phyloP scores from a whole-genome alignment of 2,113 vertebrate species.

The Myrmecobius fasciatus region DNA sequence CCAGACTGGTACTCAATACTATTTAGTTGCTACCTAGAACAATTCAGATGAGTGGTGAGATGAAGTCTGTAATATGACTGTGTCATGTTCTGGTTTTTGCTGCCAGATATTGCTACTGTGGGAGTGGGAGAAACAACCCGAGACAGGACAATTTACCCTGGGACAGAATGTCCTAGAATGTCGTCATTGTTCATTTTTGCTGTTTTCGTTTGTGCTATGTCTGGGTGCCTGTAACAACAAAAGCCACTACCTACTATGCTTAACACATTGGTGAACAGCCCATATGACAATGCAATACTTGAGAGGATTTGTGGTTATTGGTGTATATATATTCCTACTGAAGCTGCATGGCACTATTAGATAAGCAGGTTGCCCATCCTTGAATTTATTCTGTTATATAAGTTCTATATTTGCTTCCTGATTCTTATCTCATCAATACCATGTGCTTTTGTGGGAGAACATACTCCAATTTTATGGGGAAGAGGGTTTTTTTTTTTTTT shows the following conservation, averaged over 20 bases:
- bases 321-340: neutral
- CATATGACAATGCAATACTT: neutral
- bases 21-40: neutral
- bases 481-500: neutral
- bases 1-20: neutral
- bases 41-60: neutral
- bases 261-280: neutral
- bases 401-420: neutral
- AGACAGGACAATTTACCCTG: neutral
- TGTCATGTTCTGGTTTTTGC: neutral
- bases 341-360: neutral
- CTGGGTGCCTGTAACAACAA: neutral
- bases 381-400: too few relatives aligned
- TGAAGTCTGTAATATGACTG: neutral
- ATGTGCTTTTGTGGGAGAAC: neutral
- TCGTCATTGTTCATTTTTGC: neutral
- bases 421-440: neutral
- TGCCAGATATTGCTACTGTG: neutral
- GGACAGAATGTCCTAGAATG: neutral
- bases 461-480: neutral
- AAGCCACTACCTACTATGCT: neutral
- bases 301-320: neutral
- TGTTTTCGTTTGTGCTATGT: neutral
- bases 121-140: neutral
- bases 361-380: neutral